Evolutionary conservation across 2,797 vertebrate genomes (phyloP), one percentile per base, ranked within the genome.

Genomic region (Onychomys arenicola): DNA sequence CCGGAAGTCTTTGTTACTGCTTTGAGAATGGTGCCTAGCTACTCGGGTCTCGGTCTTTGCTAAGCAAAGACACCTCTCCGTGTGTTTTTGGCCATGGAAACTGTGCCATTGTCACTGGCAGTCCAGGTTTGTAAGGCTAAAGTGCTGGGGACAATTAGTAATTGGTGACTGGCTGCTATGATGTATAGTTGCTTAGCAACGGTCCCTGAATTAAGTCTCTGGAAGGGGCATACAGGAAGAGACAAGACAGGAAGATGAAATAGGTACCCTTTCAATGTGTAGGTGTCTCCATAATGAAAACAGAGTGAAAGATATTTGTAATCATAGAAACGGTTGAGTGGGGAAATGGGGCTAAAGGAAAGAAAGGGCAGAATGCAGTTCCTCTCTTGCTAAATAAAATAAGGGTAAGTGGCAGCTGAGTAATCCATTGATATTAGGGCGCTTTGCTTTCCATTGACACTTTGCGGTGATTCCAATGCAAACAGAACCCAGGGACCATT

Each of bases 101-200:
- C 94, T 67, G 95, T 95, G 85, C 95, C 84, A 43, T 97, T 96
- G 96, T 98, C 90, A 37, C 65, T 84, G 69, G 94, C 84, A 84
- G 84, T 94, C 97, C 94, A 96, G 91, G 97, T 98, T 98, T 96
- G 94, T 91, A 95, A 98, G 96, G 97, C 98, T 97, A 95, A 98
- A 98, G 97, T 90, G 96, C 97, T 96, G 96, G 96, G 98, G 95
- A 98, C 97, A 98, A 97, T 97, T 94, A 98, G 98, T 97, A 97
- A 96, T 95, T 97, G 98, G 97, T 95, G 98, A 97, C 98, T 97
- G 96, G 89, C 96, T 96, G 97, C 98, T 97, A 88, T 95, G 98
- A 96, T 97, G 95, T 94, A 23, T 93, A 57, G 98, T 99, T 98
- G 98, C 98, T 97, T 98, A 98, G 98, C 98, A 99, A 98, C 98